Percentiles rank a stretch among this genome's conserved stretches.
These are phyloP conservation scores for Prunella strophiata DNA, from an alignment of 2,797 vertebrate species.

Conservation along the genomic window DNA sequence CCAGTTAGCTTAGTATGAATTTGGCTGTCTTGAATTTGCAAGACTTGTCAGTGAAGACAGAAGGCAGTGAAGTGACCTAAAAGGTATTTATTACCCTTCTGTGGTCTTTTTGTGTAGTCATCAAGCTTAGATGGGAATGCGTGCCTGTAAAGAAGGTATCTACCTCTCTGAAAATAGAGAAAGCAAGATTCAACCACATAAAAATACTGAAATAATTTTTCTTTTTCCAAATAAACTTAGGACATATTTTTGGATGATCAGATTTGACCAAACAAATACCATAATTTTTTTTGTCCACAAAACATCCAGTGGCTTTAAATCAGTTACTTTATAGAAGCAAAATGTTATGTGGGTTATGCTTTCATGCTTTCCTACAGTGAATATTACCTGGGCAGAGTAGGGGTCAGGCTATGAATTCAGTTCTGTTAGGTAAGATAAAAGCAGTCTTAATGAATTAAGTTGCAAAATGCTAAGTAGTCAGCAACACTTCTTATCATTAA, in stretches of 20 bases:
- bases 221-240: not conserved
- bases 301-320: not conserved
- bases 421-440: conserved; percentile 1
- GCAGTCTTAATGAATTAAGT: conserved; percentile 16
- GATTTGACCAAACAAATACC: not conserved
- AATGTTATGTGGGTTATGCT: not conserved
- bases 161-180: not conserved
- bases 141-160: not conserved
- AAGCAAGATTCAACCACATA: not conserved
- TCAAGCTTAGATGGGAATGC: not conserved
- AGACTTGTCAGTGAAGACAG: not conserved
- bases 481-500: not conserved
- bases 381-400: not conserved
- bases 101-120: not conserved
- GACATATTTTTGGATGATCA: not conserved
- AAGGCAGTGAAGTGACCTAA: not conserved
- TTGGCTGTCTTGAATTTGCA: not conserved
- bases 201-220: not conserved
- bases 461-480: conserved; percentile 20
- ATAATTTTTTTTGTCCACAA: not conserved
- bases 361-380: not conserved
- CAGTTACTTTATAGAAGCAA: not conserved
- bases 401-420: not conserved
- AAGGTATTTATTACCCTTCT: not conserved
- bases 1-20: not conserved